Base-by-base conservation (phyloP, 1,140 invertebrate species). In the Hycleus cichorii region DNA sequence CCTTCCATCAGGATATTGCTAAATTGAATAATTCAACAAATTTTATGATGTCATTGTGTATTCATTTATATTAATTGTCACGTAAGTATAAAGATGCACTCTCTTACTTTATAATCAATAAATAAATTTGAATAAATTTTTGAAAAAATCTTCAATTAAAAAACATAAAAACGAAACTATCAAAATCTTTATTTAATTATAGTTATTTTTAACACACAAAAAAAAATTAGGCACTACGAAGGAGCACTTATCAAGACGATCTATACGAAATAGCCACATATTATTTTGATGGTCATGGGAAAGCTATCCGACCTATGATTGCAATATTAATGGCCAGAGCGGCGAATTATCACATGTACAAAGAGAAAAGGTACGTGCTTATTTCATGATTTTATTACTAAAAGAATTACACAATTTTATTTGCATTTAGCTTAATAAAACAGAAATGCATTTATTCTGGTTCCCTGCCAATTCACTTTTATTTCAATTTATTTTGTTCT, bases 261-360 rank as follows among this genome's bases (percentile, higher is more conserved):
- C 76, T 96, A 67, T 85, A 87, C 72, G 86, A 87, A 65, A 92
- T 97, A 76, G 84, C 93, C 47, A 89, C 87, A 64, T 97, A 98
- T 77, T 97, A 97, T 77, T 97, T 98, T 78, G 91, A 95, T 78
- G 94, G 94, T 32, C 88, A 95, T 74, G 95, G 95, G 59, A 98
- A 98, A 81, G 91, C 92, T 46, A 80, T 97, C 51, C 83, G 95
- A 69, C 95, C 95, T 24, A 91, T 95, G 85, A 86, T 97, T 40
- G 86, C 90, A 12, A 84, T 95, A 66, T 80, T 96, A 42, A 93
- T 95, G 86, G 90, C 93, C 66, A 81, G 89, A 76, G 91, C 92
- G 64, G 84, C 95, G 73, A 96, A 95, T 78, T 87, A 87, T 72
- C 91, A 95, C 79, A 79, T 90, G 64, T 85, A 88, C 71, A 87